Percentiles rank a stretch among this genome's conserved stretches.
These are phyloP conservation scores for Drosophila quadrilineata DNA, from an alignment of 1,140 invertebrate genomes.

Conservation along the genomic window DNA sequence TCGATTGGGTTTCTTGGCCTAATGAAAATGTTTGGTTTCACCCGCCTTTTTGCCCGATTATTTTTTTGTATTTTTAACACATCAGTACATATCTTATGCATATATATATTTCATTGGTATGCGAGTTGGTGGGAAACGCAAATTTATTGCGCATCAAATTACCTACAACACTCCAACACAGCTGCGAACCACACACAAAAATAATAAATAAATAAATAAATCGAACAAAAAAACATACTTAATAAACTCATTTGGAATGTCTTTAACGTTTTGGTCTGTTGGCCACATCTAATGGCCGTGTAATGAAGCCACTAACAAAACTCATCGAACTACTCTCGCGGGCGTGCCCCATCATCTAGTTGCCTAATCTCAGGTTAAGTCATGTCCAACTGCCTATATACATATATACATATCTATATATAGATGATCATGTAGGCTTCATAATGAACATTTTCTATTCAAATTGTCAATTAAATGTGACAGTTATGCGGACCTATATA, in stretches of 20 bases:
- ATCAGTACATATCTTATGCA: too few relatives aligned
- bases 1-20: slow-evolving; percentile 35
- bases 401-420: slow-evolving; percentile 7
- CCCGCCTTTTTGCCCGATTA: slow-evolving; percentile 22
- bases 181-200: slow-evolving; percentile 20
- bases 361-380: not conserved
- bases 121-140: slow-evolving; percentile 51
- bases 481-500: slow-evolving; percentile 14
- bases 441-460: not conserved
- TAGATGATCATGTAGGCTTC: not conserved
- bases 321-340: slow-evolving; percentile 13
- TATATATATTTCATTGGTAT: not conserved
- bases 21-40: slow-evolving; percentile 67
- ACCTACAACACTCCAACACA: slow-evolving; percentile 51
- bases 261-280: not conserved
- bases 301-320: slow-evolving; percentile 43
- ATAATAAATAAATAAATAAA: not conserved
- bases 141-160: slow-evolving; percentile 76
- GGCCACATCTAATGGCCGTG: slow-evolving; percentile 32
- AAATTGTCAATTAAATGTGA: slow-evolving; percentile 4
- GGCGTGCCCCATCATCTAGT: slow-evolving; percentile 4
- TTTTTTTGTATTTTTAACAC: slow-evolving; percentile 3
- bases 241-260: not conserved
- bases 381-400: too few relatives aligned
- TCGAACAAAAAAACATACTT: not conserved